Conservation (phyloP, 2,888 invertebrate genomes). For the Polydrusus cervinus region DNA sequence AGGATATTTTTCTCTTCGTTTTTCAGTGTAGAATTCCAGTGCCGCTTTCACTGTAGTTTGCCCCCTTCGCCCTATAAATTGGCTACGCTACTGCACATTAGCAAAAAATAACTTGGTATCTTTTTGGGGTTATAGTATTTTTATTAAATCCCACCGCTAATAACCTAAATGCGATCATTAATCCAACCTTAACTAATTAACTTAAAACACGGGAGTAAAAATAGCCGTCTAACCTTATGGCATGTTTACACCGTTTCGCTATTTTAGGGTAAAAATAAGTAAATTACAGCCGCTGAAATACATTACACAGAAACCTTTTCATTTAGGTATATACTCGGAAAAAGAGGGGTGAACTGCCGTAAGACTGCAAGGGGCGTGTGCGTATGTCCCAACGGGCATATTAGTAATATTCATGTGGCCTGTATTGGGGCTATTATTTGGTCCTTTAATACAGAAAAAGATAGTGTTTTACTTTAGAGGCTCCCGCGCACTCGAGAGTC, state of each 20-base stretch:
- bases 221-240: conserved; percentile 2
- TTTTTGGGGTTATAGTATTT: background rate
- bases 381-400: background rate
- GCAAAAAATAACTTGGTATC: too few species aligned
- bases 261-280: conserved; percentile 27
- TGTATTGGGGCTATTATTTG: too few species aligned
- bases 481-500: too few species aligned
- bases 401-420: background rate
- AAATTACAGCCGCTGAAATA: conserved; percentile 13
- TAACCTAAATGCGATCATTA: conserved; percentile 11
- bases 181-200: conserved; percentile 4
- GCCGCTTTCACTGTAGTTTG: too few species aligned
- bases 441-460: too few species aligned
- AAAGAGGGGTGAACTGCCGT: background rate
- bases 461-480: too few species aligned
- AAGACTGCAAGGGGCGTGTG: background rate
- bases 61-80: too few species aligned
- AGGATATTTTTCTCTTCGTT: too few species aligned
- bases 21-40: too few species aligned
- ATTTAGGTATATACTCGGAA: background rate
- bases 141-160: background rate
- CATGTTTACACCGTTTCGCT: conserved; percentile 12
- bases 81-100: too few species aligned
- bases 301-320: conserved; percentile 3
- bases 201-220: conserved; percentile 18